These are phyloP conservation scores for Clamator glandarius DNA, from an alignment of 2,797 vertebrate genomes.

Conservation along the genomic window DNA sequence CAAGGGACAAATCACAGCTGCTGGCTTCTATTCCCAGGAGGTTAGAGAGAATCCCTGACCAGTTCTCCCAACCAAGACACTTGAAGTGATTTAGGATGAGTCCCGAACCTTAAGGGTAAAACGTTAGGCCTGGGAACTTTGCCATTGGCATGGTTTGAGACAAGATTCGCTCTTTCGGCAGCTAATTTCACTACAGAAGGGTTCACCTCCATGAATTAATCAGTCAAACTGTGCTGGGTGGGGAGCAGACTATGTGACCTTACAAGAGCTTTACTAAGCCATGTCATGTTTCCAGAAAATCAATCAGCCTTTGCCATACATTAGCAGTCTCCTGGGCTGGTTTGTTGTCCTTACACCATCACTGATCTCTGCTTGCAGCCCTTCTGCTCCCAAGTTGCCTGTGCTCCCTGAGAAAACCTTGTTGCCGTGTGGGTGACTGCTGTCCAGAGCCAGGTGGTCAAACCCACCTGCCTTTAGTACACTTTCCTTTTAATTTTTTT, in stretches of 20 bases:
- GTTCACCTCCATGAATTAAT: not conserved
- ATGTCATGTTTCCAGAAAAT: not conserved
- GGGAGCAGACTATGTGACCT: not conserved
- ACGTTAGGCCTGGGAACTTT: not conserved
- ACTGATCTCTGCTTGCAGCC: not conserved
- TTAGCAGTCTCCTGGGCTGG: not conserved
- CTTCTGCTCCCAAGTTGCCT: not conserved
- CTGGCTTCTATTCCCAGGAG: not conserved
- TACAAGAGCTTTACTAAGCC: not conserved
- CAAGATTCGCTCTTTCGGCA: not conserved
- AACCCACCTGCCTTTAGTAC: not conserved
- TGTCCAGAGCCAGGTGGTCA: not conserved
- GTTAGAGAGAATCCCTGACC: not conserved
- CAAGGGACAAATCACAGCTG: not conserved
- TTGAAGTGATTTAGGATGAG: rapidly evolving
- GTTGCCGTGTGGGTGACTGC: not conserved
- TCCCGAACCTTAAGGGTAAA: not conserved
- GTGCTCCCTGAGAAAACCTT: not conserved
- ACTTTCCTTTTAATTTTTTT: not conserved
- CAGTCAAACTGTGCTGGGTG: not conserved
- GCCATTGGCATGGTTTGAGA: not conserved
- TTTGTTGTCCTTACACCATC: not conserved
- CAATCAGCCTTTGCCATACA: not conserved
- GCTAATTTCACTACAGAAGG: not conserved
- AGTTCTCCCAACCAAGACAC: not conserved